phyloP scores from a whole-genome alignment of 2,888 invertebrate species.

The Mesorhabditis sp. region DNA sequence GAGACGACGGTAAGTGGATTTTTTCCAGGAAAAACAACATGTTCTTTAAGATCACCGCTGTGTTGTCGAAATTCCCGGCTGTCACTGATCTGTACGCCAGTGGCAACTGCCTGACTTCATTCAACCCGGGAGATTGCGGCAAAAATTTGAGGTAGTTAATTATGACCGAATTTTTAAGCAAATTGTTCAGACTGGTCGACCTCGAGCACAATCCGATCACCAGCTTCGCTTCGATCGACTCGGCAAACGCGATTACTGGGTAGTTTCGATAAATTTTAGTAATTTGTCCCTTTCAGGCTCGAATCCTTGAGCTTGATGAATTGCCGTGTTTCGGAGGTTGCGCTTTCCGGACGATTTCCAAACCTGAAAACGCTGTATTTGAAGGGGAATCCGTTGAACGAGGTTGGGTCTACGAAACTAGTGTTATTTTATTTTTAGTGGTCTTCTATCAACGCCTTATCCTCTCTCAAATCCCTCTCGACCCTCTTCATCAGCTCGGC shows the following conservation, averaged over 20 bases:
- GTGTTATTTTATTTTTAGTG: conserved; percentile 18
- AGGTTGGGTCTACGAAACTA: conserved; percentile 1
- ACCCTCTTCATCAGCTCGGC: conserved; percentile 28
- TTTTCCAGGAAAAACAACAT: not conserved
- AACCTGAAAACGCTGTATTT: conserved; percentile 26
- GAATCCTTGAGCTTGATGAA: conserved; percentile 22
- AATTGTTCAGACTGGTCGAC: conserved; percentile 23
- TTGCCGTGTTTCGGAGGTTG: conserved; percentile 22
- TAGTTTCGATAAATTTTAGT: not conserved
- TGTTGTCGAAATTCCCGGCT: conserved; percentile 16
- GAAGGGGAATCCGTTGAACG: conserved; percentile 18
- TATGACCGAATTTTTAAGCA: not conserved
- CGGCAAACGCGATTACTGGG: conserved; percentile 16
- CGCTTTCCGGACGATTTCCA: conserved; percentile 18
- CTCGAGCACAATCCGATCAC: conserved; percentile 30
- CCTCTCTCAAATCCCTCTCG: conserved; percentile 18
- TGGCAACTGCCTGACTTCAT: conserved; percentile 22
- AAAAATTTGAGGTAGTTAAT: not conserved
- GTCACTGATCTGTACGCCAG: conserved; percentile 23
- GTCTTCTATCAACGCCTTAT: conserved; percentile 27
- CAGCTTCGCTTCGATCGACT: conserved; percentile 18
- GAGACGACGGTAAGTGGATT: conserved; percentile 21
- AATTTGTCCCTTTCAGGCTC: conserved; percentile 16
- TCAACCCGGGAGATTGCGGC: conserved; percentile 8
- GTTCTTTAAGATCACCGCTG: conserved; percentile 13